Conservation (phyloP, 2,113 vertebrate species). For the Numenius arquata region DNA sequence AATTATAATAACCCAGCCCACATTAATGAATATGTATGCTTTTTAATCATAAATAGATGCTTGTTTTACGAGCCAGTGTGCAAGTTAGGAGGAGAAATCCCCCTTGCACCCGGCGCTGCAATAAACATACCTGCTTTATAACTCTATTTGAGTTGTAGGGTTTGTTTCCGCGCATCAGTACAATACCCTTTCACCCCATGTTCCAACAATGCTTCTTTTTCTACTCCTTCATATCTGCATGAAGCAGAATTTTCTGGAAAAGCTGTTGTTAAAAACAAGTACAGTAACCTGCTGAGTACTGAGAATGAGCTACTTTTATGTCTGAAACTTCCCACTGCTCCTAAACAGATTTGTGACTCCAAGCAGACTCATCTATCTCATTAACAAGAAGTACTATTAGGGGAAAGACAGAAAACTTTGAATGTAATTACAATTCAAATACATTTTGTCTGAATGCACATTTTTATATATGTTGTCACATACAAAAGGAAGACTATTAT, state of each 20-base stretch:
- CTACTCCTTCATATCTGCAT: neutral
- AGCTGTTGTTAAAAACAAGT: constrained; percentile 40
- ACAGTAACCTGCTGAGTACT: constrained; percentile 46
- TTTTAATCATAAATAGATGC: no score
- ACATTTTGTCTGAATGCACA: neutral
- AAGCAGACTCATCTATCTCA: constrained; percentile 52
- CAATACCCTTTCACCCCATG: neutral
- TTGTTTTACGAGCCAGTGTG: no score
- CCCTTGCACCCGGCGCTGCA: no score
- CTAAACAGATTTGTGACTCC: constrained; percentile 44
- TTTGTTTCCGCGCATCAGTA: no score
- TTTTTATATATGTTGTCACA: neutral
- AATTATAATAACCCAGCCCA: no score
- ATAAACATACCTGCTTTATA: no score
- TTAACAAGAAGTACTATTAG: constrained; percentile 48
- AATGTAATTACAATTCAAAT: constrained; percentile 54
- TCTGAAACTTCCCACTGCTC: constrained; percentile 52
- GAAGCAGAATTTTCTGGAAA: constrained; percentile 21
- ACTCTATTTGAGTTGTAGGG: no score
- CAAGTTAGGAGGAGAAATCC: no score
- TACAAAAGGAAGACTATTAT: neutral
- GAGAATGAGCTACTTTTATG: constrained; percentile 52
- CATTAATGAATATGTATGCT: no score
- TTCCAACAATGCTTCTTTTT: neutral
- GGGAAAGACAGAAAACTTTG: constrained; percentile 16